Base-by-base conservation (phyloP, 2,888 invertebrate genomes). In the Liposcelis brunnea region DNA sequence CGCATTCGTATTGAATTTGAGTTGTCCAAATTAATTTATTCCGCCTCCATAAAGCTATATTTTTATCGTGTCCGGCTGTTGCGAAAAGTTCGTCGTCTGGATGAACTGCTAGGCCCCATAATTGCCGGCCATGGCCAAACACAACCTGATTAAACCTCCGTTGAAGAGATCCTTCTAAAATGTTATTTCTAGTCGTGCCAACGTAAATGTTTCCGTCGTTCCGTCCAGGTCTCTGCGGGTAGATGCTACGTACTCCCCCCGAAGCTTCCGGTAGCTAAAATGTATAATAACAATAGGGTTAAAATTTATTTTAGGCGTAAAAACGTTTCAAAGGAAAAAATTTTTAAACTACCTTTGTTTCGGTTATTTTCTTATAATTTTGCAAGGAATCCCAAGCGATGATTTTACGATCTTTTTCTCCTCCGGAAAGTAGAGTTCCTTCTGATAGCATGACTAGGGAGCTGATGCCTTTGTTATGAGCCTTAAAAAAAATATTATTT, bases 361-460 rank as follows among this genome's bases (percentile, higher is more conserved):
- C 87, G 1, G 86, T 85, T 53, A 90, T 84, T 58, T 82, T 76
- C 61, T 84, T 86, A 60, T 89, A 91, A 59, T 86, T 86, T 59
- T 87, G 86, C 49, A 85, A 63, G 0, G 87, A 80, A 59, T 91
- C 89, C 93, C 91, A 93, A 0, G 90, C 89, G 1, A 84, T 84
- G 52, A 93, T 83, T 64, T 85, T 83, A 31, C 87, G 70, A 59
- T 89, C 89, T 55, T 84, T 85, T 56, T 89, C 90, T 0, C 90
- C 90, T 0, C 90, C 90, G 0, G 90, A 89, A 38, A 93, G 69
- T 8, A 93, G 61, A 0, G 90, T 90, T 1, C 90, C 90, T 63
- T 91, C 91, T 0, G 84, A 84, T 42, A 91, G 67, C 83, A 90
- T 83, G 42, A 86, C 77, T 47, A 91, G 63, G 1, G 85, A 82